These are phyloP conservation scores for Acinonyx jubatus DNA, from an alignment of 2,113 vertebrate species.

Conservation along the genomic window DNA sequence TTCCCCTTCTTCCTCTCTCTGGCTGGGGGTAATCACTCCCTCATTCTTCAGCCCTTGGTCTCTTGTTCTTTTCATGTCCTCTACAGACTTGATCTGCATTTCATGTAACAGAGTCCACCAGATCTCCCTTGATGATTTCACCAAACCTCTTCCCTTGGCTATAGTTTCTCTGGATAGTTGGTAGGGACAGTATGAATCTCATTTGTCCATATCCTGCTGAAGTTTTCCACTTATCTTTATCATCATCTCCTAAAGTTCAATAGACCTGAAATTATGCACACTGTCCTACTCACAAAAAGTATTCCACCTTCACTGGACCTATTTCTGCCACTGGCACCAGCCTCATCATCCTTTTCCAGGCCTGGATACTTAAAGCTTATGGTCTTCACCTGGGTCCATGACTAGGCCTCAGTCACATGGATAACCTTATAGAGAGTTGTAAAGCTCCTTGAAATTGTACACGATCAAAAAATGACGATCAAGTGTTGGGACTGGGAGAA, in stretches of 20 bases:
- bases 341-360: not conserved
- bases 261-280: not conserved
- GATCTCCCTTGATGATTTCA: not conserved
- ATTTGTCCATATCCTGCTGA: not conserved
- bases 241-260: not conserved
- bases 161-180: not conserved
- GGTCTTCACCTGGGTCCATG: not conserved
- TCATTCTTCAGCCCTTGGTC: not conserved
- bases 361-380: not conserved
- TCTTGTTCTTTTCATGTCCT: not conserved
- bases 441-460: not conserved
- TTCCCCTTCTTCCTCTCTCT: not conserved
- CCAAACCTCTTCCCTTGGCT: not conserved
- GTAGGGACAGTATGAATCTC: not conserved
- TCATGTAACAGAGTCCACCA: not conserved
- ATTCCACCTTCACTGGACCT: not conserved
- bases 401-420: not conserved
- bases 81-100: not conserved
- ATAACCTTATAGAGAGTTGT: not conserved
- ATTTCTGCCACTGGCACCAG: not conserved
- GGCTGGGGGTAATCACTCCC: too few relatives aligned
- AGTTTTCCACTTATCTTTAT: not conserved
- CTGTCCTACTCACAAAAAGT: not conserved
- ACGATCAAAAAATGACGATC: not conserved
- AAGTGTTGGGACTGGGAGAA: not conserved